phyloP scores from a whole-genome alignment of 2,113 vertebrate species.

The Pseudorhombus dupliciocellatus region DNA sequence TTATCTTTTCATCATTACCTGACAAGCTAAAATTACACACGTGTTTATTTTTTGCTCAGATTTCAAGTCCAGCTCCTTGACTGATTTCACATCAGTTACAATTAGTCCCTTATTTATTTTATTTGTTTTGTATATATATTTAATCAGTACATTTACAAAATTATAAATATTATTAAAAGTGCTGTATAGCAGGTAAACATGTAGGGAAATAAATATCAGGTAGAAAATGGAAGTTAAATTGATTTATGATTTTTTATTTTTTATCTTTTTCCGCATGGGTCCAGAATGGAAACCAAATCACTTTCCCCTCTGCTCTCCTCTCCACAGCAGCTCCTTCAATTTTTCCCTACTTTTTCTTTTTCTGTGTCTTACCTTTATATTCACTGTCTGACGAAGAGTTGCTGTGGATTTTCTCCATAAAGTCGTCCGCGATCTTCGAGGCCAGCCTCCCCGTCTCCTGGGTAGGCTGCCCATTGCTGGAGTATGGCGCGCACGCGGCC shows the following conservation, averaged over 20 bases:
- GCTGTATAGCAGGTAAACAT: background rate
- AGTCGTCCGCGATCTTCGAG: conserved; percentile 90
- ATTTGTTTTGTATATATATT: background rate
- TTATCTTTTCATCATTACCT: background rate
- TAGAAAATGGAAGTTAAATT: background rate
- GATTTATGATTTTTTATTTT: background rate
- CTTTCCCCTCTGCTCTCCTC: background rate
- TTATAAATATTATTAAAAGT: background rate
- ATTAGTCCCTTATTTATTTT: background rate
- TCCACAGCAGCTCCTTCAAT: background rate
- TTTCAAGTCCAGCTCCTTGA: background rate
- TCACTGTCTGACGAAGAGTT: conserved; percentile 93
- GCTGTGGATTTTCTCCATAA: conserved; percentile 92
- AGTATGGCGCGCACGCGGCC: conserved; percentile 97
- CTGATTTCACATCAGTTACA: background rate
- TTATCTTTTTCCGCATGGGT: background rate
- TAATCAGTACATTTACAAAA: background rate
- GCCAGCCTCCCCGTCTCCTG: conserved; percentile 88
- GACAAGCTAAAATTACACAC: background rate
- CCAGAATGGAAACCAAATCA: background rate
- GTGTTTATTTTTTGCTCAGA: background rate
- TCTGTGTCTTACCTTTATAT: conserved; percentile 94
- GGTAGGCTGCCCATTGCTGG: conserved; percentile 90
- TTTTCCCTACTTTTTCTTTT: too few relatives aligned
- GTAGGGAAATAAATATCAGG: background rate